Evolutionary conservation across 1,140 invertebrate genomes (phyloP).

Genomic region (Panagrolaimus sp.): DNA sequence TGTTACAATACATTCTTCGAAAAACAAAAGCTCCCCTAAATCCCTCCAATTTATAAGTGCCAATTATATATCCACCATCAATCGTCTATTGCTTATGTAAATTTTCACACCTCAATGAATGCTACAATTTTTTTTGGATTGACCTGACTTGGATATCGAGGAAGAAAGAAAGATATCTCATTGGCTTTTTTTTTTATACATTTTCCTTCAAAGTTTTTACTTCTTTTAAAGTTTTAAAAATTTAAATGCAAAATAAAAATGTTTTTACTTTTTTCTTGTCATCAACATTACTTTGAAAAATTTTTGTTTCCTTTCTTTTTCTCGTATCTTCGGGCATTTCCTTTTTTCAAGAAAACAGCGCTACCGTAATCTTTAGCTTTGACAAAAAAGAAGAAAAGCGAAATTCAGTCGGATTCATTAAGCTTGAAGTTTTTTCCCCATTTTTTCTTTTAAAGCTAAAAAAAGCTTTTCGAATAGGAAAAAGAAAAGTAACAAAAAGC

Average conservation of each 20-base stretch:
- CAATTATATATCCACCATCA: too few species aligned
- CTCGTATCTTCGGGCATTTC: neutral
- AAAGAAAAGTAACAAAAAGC: neutral
- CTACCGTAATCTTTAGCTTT: neutral
- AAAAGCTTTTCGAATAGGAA: neutral
- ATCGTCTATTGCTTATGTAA: neutral
- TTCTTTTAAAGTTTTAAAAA: neutral
- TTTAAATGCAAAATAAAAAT: neutral
- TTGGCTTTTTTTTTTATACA: neutral
- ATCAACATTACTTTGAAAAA: too few species aligned
- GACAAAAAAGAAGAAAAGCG: too few species aligned
- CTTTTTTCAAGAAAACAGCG: neutral
- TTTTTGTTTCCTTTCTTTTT: neutral
- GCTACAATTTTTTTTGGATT: neutral
- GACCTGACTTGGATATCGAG: neutral
- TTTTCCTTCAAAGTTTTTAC: neutral
- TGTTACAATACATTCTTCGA: too few species aligned
- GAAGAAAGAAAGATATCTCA: too few species aligned
- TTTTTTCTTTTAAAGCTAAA: too few species aligned
- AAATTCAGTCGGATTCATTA: too few species aligned
- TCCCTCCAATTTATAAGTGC: constrained; percentile 5
- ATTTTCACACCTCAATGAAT: constrained; percentile 9
- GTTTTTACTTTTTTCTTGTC: neutral
- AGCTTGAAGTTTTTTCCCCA: too few species aligned
- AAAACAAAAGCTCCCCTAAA: neutral